Evolutionary conservation across 2,113 vertebrate species (phyloP).

Genomic region (Chinchilla lanigera): DNA sequence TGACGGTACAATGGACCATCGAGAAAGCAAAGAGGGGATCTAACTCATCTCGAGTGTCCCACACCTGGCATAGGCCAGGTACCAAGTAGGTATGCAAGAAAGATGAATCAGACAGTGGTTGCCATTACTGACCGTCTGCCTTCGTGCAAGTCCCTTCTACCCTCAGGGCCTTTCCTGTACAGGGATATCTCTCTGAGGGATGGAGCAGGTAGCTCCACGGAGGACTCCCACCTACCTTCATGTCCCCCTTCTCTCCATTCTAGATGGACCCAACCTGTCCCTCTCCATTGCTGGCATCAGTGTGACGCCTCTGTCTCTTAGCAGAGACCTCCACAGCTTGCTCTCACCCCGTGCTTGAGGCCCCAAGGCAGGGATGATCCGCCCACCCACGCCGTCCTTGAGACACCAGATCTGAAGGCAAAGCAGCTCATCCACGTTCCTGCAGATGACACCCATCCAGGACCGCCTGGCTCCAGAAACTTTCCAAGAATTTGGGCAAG

Average conservation of each 20-base stretch:
- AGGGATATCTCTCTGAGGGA: neutral
- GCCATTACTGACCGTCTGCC: neutral
- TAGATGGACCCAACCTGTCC: fast-evolving
- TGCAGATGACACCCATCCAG: neutral
- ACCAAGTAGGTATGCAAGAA: neutral
- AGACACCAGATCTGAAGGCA: neutral
- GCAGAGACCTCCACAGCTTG: neutral
- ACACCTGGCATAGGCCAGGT: neutral
- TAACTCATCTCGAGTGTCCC: neutral
- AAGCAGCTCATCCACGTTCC: neutral
- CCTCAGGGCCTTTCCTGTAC: neutral
- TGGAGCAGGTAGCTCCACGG: neutral
- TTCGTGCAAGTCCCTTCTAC: neutral
- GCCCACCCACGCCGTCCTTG: neutral
- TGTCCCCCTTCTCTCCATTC: neutral
- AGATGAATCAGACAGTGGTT: neutral
- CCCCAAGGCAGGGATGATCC: neutral
- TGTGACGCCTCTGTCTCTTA: neutral
- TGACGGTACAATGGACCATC: neutral
- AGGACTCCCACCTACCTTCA: neutral
- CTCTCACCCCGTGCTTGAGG: neutral
- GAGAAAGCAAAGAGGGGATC: neutral
- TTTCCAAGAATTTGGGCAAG: neutral
- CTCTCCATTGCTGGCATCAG: neutral
- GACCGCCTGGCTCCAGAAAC: neutral